Evolutionary conservation across 2,113 vertebrate genomes (phyloP).

Genomic region (Xenopus tropicalis): DNA sequence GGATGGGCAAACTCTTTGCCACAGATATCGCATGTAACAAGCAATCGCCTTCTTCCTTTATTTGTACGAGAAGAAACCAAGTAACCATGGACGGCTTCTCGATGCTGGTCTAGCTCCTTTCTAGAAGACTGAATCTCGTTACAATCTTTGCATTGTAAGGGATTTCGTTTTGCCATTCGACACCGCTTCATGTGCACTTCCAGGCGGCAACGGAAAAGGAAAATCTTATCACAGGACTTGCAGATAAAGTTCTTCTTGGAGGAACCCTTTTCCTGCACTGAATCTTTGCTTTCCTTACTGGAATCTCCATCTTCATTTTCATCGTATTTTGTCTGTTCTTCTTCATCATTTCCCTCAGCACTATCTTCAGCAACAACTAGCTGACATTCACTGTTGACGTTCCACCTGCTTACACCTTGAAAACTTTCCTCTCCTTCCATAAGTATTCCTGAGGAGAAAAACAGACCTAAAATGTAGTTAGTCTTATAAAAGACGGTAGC

Average conservation of each 20-base stretch:
- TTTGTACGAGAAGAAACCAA: background rate
- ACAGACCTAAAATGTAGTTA: slow-evolving; percentile 4
- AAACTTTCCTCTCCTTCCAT: slow-evolving; percentile 36
- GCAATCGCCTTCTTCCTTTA: slow-evolving; percentile 61
- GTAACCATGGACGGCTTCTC: slow-evolving; percentile 56
- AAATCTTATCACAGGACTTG: slow-evolving; percentile 74
- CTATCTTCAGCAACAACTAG: slow-evolving; percentile 49
- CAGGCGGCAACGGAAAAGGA: slow-evolving; percentile 77
- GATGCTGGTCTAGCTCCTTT: slow-evolving; percentile 70
- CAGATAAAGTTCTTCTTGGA: slow-evolving; percentile 69
- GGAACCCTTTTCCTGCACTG: slow-evolving; percentile 40
- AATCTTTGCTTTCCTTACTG: slow-evolving; percentile 22
- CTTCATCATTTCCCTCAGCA: slow-evolving; percentile 18
- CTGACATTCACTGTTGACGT: slow-evolving; percentile 46
- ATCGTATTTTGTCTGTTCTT: slow-evolving; percentile 34
- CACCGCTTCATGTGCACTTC: slow-evolving; percentile 75
- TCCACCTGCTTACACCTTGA: slow-evolving; percentile 48
- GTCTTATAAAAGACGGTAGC: no score
- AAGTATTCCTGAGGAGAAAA: slow-evolving; percentile 49
- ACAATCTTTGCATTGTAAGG: slow-evolving; percentile 66
- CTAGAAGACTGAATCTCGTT: slow-evolving; percentile 50
- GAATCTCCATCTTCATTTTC: slow-evolving; percentile 23
- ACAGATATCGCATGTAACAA: slow-evolving; percentile 73
- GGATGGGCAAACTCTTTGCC: slow-evolving; percentile 79
- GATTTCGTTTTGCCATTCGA: slow-evolving; percentile 59